Evolutionary conservation across 2,888 invertebrate genomes (phyloP).

Genomic region (Scaptomyza cyrtandrae): DNA sequence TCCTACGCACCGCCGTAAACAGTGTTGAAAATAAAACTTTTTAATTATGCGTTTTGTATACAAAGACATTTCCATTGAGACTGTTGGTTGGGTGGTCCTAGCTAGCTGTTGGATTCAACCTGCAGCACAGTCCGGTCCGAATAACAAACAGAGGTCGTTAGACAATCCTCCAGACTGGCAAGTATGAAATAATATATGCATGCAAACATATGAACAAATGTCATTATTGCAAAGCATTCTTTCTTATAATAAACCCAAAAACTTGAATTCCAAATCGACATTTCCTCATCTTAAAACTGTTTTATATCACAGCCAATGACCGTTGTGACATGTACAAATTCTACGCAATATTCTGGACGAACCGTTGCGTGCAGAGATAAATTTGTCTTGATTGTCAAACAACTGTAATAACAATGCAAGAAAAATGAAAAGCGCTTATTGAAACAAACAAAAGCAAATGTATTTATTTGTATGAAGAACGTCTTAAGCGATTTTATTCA

Average conservation of each 20-base stretch:
- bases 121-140: constrained; percentile 15
- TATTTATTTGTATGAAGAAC: background rate
- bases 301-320: background rate
- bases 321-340: background rate
- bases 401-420: constrained; percentile 8
- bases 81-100: constrained; percentile 1
- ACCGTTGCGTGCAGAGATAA: background rate
- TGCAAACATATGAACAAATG: constrained; percentile 46
- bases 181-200: constrained; percentile 67
- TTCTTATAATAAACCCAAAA: constrained; percentile 48
- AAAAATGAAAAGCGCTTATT: background rate
- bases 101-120: background rate
- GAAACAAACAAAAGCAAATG: constrained; percentile 2
- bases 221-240: constrained; percentile 23
- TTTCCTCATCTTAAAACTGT: constrained; percentile 18
- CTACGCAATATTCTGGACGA: background rate
- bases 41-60: constrained; percentile 64
- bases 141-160: constrained; percentile 13
- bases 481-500: background rate
- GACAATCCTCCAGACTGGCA: constrained; percentile 32
- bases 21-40: constrained; percentile 62
- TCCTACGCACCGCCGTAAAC: constrained; percentile 35
- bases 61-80: constrained; percentile 32
- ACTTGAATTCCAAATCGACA: constrained; percentile 24
- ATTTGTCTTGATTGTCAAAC: constrained; percentile 9